Percentiles rank a stretch among this genome's conserved stretches.
Conservation (phyloP, 2,888 invertebrate species). For the Fragum fragum region DNA sequence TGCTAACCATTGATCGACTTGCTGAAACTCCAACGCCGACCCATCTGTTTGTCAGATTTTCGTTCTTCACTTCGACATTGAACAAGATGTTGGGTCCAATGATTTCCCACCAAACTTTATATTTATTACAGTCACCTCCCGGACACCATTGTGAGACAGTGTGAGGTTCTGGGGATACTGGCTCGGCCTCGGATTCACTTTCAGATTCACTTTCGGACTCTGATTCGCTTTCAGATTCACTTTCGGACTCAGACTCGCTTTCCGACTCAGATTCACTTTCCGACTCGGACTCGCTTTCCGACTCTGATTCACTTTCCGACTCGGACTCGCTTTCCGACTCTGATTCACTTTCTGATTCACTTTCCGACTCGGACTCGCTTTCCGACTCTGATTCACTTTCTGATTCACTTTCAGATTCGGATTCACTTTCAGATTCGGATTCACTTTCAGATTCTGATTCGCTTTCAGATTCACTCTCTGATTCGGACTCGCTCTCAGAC, state of each 20-base stretch:
- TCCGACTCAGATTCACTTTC: conserved; percentile 30
- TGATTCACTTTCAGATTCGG: neutral
- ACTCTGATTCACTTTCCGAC: conserved; percentile 19
- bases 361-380: neutral
- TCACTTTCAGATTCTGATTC: neutral
- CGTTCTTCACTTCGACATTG: conserved; percentile 64
- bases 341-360: neutral
- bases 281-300: conserved; percentile 15
- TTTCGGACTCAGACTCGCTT: conserved; percentile 7
- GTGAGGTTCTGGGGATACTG: neutral
- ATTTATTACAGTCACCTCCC: neutral
- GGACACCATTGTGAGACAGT: conserved; percentile 6
- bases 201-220: neutral
- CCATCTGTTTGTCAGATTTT: conserved; percentile 56
- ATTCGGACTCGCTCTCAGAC: neutral
- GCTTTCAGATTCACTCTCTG: neutral
- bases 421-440: neutral
- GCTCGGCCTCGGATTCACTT: neutral
- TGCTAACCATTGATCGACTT: conserved; percentile 23
- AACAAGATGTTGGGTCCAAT: neutral
- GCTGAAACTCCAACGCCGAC: conserved; percentile 27
- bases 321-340: neutral
- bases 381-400: conserved; percentile 1
- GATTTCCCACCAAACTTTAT: neutral
- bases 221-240: conserved; percentile 1